phyloP scores from a whole-genome alignment of 2,113 vertebrate genomes.

The Gnathonemus echidnorhynchus region DNA sequence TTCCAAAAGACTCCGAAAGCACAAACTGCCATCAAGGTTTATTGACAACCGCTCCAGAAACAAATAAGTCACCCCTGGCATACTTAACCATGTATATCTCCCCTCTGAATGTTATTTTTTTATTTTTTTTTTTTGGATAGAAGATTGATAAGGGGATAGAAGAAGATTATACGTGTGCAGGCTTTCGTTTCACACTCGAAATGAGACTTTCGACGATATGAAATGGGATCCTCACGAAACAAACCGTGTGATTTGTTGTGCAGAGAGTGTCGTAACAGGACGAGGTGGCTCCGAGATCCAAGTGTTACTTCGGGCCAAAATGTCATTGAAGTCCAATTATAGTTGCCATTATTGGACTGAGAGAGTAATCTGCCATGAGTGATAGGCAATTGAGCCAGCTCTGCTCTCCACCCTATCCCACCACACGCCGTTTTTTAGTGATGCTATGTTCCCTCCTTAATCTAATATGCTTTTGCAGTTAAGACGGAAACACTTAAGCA shows the following conservation, averaged over 20 bases:
- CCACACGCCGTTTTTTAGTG: conserved; percentile 8
- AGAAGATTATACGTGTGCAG: conserved; percentile 7
- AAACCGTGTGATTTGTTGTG: conserved; percentile 21
- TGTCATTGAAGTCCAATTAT: conserved; percentile 30
- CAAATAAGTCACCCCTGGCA: background rate
- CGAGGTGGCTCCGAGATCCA: background rate
- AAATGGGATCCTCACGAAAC: conserved; percentile 27
- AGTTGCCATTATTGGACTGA: conserved; percentile 31
- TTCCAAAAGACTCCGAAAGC: background rate
- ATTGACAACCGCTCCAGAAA: background rate
- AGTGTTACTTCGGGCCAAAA: conserved; percentile 26
- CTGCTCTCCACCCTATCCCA: background rate
- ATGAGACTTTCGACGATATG: conserved; percentile 23
- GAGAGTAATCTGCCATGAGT: conserved; percentile 35
- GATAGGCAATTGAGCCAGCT: conserved; percentile 37
- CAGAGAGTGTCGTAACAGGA: background rate
- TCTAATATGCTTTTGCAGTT: conserved; percentile 27
- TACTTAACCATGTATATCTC: background rate
- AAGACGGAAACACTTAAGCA: conserved; percentile 8
- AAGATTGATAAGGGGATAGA: conserved; percentile 8
- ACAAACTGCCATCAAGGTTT: background rate
- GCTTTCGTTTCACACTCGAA: conserved; percentile 11
- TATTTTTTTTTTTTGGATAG: background rate
- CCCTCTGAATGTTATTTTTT: background rate
- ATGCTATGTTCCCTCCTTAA: conserved; percentile 29